These are phyloP conservation scores for Nannoperca obscura DNA, from an alignment of 2,797 vertebrate genomes.

Conservation along the genomic window DNA sequence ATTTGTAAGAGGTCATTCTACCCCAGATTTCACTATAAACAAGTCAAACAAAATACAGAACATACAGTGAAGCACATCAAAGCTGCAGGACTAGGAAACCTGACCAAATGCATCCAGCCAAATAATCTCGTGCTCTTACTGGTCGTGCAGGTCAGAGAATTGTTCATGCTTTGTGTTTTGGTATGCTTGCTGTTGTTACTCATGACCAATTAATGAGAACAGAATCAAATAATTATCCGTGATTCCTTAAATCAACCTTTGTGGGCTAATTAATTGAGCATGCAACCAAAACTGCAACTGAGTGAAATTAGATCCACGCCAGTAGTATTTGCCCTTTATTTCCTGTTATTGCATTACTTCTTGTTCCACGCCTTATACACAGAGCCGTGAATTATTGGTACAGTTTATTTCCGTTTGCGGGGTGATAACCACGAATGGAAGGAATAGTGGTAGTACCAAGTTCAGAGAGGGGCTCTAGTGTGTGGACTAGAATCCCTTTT, in stretches of 20 bases:
- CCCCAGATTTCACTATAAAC: background rate
- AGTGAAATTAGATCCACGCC: slow-evolving; percentile 46
- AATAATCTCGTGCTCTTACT: slow-evolving; percentile 1
- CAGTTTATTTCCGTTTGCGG: slow-evolving; percentile 33
- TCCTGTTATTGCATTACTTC: slow-evolving; percentile 59
- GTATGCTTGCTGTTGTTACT: slow-evolving; percentile 52
- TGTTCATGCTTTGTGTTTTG: slow-evolving; percentile 75
- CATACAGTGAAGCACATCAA: background rate
- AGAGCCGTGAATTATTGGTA: slow-evolving; percentile 16
- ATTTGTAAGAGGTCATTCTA: background rate
- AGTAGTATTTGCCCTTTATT: slow-evolving; percentile 32
- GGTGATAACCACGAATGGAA: slow-evolving; percentile 23
- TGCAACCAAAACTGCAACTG: slow-evolving; percentile 49
- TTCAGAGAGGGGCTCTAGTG: background rate
- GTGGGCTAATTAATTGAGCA: slow-evolving; percentile 57
- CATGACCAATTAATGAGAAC: slow-evolving; percentile 37
- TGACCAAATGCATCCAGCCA: slow-evolving; percentile 10
- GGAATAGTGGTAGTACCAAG: background rate
- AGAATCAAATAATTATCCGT: slow-evolving; percentile 49
- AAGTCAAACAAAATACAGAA: background rate
- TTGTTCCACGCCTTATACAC: background rate
- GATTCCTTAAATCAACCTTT: slow-evolving; percentile 60
- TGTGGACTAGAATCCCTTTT: background rate
- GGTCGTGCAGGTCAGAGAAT: slow-evolving; percentile 18
- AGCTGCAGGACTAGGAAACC: background rate